Percentiles rank a stretch among this genome's conserved stretches.
Conservation (phyloP, 2,797 vertebrate species). For the Halcyon chelicuti region DNA sequence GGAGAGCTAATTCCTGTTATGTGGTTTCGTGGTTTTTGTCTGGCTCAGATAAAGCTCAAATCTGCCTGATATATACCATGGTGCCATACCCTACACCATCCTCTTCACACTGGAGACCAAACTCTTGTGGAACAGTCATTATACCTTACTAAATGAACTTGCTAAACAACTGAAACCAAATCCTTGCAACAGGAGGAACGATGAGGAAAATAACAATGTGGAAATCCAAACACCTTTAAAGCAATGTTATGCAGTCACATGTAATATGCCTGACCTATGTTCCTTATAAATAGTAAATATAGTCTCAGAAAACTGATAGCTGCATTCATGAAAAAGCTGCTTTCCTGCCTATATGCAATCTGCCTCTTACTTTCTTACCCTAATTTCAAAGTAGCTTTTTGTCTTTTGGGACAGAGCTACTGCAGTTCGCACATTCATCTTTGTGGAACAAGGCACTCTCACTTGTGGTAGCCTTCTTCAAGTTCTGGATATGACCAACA, state of each 20-base stretch:
- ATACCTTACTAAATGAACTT: not conserved
- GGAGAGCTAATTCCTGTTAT: not conserved
- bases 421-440: not conserved
- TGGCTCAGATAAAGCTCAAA: conserved; percentile 13
- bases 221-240: not conserved
- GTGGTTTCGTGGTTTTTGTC: not conserved
- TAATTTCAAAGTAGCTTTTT: not conserved
- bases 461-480: not conserved
- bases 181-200: not conserved
- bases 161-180: not conserved
- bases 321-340: not conserved
- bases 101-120: not conserved
- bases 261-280: not conserved
- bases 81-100: not conserved
- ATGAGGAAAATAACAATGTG: not conserved
- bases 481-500: not conserved
- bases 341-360: not conserved
- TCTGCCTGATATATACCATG: not conserved
- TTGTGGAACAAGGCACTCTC: not conserved
- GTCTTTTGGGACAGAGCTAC: not conserved
- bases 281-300: not conserved
- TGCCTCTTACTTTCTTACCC: not conserved
- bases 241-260: not conserved
- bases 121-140: not conserved
- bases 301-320: not conserved